Evolutionary conservation across 2,797 vertebrate species (phyloP).

Genomic region (Chloroceryle amazona): DNA sequence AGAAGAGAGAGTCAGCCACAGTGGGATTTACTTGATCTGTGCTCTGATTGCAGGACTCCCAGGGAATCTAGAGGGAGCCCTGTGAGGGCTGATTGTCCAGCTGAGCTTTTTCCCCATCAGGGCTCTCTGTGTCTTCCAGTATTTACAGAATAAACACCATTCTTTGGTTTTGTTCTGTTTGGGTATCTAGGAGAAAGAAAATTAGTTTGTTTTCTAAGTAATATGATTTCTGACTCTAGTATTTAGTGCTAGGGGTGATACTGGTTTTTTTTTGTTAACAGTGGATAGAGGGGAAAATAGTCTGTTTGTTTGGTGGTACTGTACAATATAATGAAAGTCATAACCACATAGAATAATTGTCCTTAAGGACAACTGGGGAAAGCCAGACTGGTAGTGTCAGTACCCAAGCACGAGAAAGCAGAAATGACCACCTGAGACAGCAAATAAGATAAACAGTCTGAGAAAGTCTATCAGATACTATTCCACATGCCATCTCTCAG

Average conservation of each 20-base stretch:
- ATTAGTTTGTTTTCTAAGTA: constrained; percentile 11
- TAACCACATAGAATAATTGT: background rate
- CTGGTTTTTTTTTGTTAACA: background rate
- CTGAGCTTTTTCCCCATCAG: background rate
- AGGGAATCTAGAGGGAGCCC: background rate
- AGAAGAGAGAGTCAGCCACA: background rate
- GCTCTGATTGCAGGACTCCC: background rate
- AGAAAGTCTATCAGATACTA: background rate
- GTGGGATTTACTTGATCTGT: background rate
- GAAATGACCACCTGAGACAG: background rate
- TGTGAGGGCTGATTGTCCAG: background rate
- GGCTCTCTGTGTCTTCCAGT: background rate
- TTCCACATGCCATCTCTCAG: accelerated
- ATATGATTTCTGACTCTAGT: constrained; percentile 24
- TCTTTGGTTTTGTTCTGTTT: background rate
- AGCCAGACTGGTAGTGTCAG: background rate
- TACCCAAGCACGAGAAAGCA: background rate
- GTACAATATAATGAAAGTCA: background rate
- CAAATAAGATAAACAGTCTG: background rate
- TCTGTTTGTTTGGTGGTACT: constrained; percentile 3
- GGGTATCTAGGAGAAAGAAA: background rate
- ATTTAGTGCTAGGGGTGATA: background rate
- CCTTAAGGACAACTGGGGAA: background rate
- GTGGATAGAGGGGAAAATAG: background rate
- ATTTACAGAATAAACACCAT: background rate